Percentiles rank a stretch among this genome's conserved stretches.
These are phyloP conservation scores for Pristionchus arcanus DNA, from an alignment of 2,888 invertebrate genomes.

Conservation along the genomic window DNA sequence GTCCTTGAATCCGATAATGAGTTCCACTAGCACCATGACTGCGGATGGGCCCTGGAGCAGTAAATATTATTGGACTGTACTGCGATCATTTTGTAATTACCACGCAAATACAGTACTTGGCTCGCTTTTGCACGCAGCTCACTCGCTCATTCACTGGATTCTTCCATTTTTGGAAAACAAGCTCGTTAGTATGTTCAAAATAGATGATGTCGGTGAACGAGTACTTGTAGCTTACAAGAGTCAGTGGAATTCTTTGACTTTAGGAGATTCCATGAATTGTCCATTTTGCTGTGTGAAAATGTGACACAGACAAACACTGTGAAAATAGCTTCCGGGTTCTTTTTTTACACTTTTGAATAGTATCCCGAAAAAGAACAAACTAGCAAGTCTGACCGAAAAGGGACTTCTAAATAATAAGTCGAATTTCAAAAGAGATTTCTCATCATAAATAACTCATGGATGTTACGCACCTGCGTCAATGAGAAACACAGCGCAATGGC, in stretches of 20 bases:
- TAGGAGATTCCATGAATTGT: not conserved
- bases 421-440: not conserved
- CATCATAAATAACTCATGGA: not conserved
- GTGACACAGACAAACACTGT: no score
- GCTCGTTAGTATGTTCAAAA: not conserved
- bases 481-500: constrained; percentile 76
- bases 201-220: not conserved
- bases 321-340: no score
- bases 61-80: not conserved
- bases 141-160: not conserved
- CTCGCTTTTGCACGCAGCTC: not conserved
- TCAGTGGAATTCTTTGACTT: no score
- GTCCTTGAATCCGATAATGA: constrained; percentile 67
- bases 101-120: not conserved
- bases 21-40: constrained; percentile 75
- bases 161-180: not conserved
- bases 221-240: not conserved
- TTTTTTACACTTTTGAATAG: no score
- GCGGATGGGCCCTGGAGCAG: constrained; percentile 73
- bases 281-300: no score
- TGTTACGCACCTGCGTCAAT: constrained; percentile 66
- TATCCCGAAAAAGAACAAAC: not conserved
- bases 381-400: not conserved
- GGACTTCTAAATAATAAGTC: not conserved
- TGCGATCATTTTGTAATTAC: not conserved